phyloP scores from a whole-genome alignment of 35 echinoderm and acorn worm genomes.

The Ophioderma brevispina region DNA sequence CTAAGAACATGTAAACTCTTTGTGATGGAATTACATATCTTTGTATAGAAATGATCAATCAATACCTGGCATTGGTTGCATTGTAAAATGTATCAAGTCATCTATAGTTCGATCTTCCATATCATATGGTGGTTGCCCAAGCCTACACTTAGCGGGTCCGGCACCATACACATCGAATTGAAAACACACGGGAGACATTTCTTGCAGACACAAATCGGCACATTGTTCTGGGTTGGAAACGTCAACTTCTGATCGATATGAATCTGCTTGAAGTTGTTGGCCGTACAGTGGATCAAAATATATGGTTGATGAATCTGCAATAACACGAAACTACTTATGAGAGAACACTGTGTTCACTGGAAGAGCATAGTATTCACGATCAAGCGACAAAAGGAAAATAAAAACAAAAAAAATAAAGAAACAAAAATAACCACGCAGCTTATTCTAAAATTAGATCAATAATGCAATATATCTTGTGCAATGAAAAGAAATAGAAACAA shows the following conservation, averaged over 20 bases:
- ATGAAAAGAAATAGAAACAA: too few relatives aligned
- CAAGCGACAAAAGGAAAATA: neutral
- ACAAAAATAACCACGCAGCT: too few relatives aligned
- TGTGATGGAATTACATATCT: too few relatives aligned
- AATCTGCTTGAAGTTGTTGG: neutral
- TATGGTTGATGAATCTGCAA: neutral
- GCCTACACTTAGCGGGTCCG: neutral
- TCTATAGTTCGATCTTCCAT: neutral
- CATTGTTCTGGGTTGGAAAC: neutral
- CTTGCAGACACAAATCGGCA: neutral
- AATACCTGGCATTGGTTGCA: too few relatives aligned
- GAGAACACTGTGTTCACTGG: too few relatives aligned
- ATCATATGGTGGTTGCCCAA: neutral
- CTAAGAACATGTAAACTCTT: too few relatives aligned
- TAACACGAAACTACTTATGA: too few relatives aligned
- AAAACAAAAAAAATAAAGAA: neutral
- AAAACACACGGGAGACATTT: neutral
- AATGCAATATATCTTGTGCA: too few relatives aligned
- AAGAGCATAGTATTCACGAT: too few relatives aligned
- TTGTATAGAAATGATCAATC: too few relatives aligned
- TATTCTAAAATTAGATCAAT: too few relatives aligned
- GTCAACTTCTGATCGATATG: neutral
- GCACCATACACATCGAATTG: neutral
- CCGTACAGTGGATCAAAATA: neutral
- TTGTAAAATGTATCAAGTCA: neutral